Base-by-base conservation (phyloP, 2,797 vertebrate genomes). In the Anolis apletophallus region DNA sequence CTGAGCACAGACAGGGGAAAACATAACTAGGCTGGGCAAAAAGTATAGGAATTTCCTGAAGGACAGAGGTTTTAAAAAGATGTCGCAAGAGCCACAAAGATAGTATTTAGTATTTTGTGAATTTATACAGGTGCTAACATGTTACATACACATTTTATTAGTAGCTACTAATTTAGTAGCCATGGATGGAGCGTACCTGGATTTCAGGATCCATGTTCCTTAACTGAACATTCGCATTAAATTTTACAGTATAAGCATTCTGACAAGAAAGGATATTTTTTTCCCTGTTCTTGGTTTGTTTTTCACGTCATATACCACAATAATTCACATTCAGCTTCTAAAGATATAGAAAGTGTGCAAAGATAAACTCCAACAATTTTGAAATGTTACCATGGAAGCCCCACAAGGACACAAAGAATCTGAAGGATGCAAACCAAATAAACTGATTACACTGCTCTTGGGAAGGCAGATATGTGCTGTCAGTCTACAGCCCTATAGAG, bases 101-200 rank as follows among this genome's bases (percentile, higher is more conserved):
- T 17, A 61, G 13, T 54, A 69, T 7, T 57, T 5, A 57, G 52
- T 17, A 10, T 50, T 74, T 67, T 32, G 21, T 34, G 77, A 87
- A 82, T 81, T 90, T 84, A 86, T 84, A 87, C 88, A 55, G 9
- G 32, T 29, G 71, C 84, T 81, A 90, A 86, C 85, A 92, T 34
- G 19, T 17, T 52, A 21, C 21, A 34, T 72, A 93, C 90, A 86
- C 54, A 94, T 87, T 90, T 87, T 26, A 92, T 90, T 91, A 88
- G 91, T 84, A 89, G 87, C 83, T 89, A 32, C 90, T 92, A 88
- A 86, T 80, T 90, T 92, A 80, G 88, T n/a, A n/a, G n/a, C n/a
- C n/a, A n/a, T n/a, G n/a, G n/a, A n/a, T n/a, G n/a, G n/a, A n/a
- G n/a, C n/a, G n/a, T n/a, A n/a, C n/a, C n/a, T n/a, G n/a, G n/a